A percentile compares a stretch with the other conserved stretches of the same genome.
Conservation (phyloP, 2,113 vertebrate species). For the Tachysurus fulvidraco region DNA sequence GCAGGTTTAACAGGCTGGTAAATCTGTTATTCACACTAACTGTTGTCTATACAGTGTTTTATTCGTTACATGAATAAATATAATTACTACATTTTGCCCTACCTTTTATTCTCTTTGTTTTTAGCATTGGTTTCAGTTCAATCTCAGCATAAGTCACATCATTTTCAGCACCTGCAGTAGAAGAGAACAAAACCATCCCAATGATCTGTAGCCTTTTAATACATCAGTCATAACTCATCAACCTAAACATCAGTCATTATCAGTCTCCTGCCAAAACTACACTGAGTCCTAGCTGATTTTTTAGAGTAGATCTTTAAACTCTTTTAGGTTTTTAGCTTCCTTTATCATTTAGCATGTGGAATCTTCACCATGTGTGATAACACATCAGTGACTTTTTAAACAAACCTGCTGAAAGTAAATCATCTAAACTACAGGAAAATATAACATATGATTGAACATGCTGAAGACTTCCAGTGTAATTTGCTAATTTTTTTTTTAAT, state of each 20-base stretch:
- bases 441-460: background rate
- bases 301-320: too few relatives aligned
- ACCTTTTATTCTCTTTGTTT: background rate
- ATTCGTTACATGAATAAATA: too few relatives aligned
- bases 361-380: background rate
- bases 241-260: background rate
- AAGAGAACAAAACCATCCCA: background rate
- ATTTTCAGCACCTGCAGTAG: background rate
- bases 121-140: background rate
- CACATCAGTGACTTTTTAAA: too few relatives aligned
- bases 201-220: background rate
- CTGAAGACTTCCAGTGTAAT: background rate
- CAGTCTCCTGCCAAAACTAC: background rate
- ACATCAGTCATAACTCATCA: background rate
- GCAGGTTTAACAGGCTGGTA: too few relatives aligned
- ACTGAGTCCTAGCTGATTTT: too few relatives aligned
- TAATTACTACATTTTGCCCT: background rate
- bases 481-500: background rate
- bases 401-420: too few relatives aligned
- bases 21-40: too few relatives aligned
- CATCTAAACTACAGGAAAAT: too few relatives aligned
- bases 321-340: too few relatives aligned
- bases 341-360: background rate
- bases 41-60: too few relatives aligned
- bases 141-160: constrained; percentile 15